phyloP scores from a whole-genome alignment of 2,113 vertebrate species.

The Synchiropus splendidus region DNA sequence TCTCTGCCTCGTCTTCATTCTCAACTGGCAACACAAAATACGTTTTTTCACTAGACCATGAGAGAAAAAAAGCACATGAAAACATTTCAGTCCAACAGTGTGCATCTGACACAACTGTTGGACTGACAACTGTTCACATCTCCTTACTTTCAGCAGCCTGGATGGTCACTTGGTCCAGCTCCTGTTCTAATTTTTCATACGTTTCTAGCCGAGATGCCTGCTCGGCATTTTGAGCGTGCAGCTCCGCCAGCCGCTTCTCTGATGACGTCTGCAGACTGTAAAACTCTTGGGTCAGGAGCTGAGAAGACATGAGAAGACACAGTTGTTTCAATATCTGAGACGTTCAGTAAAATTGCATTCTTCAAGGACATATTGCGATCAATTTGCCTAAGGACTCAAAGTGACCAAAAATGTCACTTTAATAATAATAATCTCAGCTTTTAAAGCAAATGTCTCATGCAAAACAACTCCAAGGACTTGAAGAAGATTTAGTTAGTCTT shows the following conservation, averaged over 20 bases:
- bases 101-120: too few relatives aligned
- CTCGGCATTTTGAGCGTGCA: constrained; percentile 83
- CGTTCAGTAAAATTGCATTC: too few relatives aligned
- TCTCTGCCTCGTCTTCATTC: constrained; percentile 88
- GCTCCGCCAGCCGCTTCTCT: constrained; percentile 79
- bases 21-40: constrained; percentile 73
- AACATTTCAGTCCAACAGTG: too few relatives aligned
- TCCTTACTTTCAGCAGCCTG: constrained; percentile 89
- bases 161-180: constrained; percentile 91
- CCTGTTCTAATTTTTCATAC: constrained; percentile 87
- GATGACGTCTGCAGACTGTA: constrained; percentile 88
- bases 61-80: too few relatives aligned
- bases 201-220: constrained; percentile 79
- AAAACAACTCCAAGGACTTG: too few relatives aligned
- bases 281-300: constrained; percentile 93
- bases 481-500: too few relatives aligned
- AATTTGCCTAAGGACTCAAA: too few relatives aligned
- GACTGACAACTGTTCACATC: too few relatives aligned
- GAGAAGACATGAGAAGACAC: constrained; percentile 8
- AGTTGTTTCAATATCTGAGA: too few relatives aligned
- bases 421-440: neutral
- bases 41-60: too few relatives aligned
- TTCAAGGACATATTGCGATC: too few relatives aligned
- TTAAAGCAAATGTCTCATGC: too few relatives aligned
- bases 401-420: neutral